Base-by-base conservation (phyloP, 2,797 vertebrate genomes). In the Cottoperca gobio region DNA sequence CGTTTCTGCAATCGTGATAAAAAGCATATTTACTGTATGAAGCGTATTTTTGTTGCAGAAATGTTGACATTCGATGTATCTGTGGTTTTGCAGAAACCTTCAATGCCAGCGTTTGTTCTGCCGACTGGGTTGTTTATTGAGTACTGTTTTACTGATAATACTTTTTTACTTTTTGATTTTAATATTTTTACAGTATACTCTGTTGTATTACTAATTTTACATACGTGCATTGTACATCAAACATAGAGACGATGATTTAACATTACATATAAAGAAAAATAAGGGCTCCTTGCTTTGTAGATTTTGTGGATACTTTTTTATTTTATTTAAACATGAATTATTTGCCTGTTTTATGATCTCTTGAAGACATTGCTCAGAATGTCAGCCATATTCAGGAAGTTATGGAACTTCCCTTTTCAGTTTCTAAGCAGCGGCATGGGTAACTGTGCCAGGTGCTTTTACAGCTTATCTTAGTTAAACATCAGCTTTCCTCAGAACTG, bases 381-480 rank as follows among this genome's bases (percentile, higher is more conserved):
- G 46, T 24, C 23, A 17, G 70, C 21, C 70, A 69, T 58, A 45
- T 87, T 73, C 83, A 84, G 87, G 85, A 89, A 87, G 75, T 78
- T 62, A n/a, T 73, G 82, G 79, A 86, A 93, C 78, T 93, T 92
- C 91, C 90, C 89, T 78, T 90, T 91, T 90, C 60, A 37, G 48
- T 73, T 88, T 84, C 64, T 49, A 11, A 81, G 61, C 5, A 65
- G 43, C 26, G 5, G 8, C 49, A 31, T 17, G 19, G n/a, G n/a
- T 24, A 78, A 75, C 67, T 75, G 79, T 82, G 73, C 86, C 89
- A 90, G 88, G 85, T 92, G 88, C 21, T 86, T 88, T 81, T 55
- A 48, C 79, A 68, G 78, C 86, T 93, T 87, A 93, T 93, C 93
- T 93, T 89, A 76, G 85, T 93, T 88, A 94, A 93, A 94, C 90